Evolutionary conservation across 2,113 vertebrate genomes (phyloP).

Genomic region (Engystomops pustulosus): DNA sequence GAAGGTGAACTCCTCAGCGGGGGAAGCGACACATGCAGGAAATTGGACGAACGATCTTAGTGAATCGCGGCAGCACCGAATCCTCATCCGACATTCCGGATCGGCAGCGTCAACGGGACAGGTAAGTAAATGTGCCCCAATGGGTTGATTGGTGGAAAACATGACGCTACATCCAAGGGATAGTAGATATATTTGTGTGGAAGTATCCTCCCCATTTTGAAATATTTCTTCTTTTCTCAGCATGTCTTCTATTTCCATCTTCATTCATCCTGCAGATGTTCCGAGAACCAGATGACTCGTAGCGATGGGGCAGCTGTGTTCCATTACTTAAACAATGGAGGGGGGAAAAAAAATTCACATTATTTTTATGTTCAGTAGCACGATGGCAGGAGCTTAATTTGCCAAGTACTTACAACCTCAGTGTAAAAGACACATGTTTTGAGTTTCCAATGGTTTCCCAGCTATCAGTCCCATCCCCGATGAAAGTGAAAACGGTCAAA

Average conservation of each 20-base stretch:
- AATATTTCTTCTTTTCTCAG: not conserved
- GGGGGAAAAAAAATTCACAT: conserved; percentile 47
- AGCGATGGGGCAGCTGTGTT: conserved; percentile 68
- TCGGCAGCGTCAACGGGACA: too few species aligned
- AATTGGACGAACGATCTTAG: too few species aligned
- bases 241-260: conserved; percentile 4
- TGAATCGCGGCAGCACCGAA: too few species aligned
- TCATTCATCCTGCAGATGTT: conserved; percentile 26
- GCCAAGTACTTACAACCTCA: conserved; percentile 62
- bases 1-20: too few species aligned
- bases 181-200: not conserved
- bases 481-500: conserved; percentile 44
- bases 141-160: not conserved
- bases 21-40: too few species aligned
- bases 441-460: conserved; percentile 43
- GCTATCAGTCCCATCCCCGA: conserved; percentile 42
- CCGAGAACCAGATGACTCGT: conserved; percentile 54
- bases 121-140: too few species aligned
- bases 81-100: too few species aligned
- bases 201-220: not conserved
- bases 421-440: conserved; percentile 59
- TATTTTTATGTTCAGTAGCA: conserved; percentile 63
- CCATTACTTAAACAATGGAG: conserved; percentile 65
- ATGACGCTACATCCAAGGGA: not conserved
- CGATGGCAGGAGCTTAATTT: conserved; percentile 65